phyloP scores from a whole-genome alignment of 2,113 vertebrate species.

The Alethe diademata region DNA sequence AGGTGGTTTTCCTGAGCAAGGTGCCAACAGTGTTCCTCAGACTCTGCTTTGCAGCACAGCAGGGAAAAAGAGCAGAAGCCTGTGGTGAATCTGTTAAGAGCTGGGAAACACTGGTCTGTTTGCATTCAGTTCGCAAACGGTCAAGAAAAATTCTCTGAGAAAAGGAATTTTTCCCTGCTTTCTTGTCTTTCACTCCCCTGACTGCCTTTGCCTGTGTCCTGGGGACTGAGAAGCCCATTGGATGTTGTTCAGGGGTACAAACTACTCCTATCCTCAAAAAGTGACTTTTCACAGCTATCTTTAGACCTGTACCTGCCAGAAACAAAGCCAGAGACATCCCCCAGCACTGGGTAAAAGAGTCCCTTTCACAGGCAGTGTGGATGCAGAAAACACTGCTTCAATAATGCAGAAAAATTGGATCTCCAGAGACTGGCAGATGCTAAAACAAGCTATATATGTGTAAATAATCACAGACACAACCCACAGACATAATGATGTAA shows the following conservation, averaged over 20 bases:
- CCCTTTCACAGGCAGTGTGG: background rate
- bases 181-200: background rate
- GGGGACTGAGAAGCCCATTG: background rate
- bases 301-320: background rate
- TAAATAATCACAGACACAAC: background rate
- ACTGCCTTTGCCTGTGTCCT: background rate
- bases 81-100: background rate
- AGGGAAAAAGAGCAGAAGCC: background rate
- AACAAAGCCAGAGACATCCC: background rate
- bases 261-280: background rate
- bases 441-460: background rate
- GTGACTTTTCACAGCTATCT: background rate
- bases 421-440: background rate
- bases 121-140: background rate
- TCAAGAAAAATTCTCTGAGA: background rate
- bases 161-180: background rate
- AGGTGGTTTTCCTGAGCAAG: background rate
- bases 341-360: background rate
- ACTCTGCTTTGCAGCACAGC: background rate
- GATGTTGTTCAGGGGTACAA: background rate
- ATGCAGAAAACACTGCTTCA: background rate
- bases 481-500: background rate
- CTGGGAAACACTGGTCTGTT: background rate
- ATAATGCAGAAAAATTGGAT: background rate
- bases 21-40: background rate